A percentile compares a stretch with the other conserved stretches of the same genome.
These are phyloP conservation scores for Cyclopterus lumpus DNA, from an alignment of 2,797 vertebrate species.

Conservation along the genomic window DNA sequence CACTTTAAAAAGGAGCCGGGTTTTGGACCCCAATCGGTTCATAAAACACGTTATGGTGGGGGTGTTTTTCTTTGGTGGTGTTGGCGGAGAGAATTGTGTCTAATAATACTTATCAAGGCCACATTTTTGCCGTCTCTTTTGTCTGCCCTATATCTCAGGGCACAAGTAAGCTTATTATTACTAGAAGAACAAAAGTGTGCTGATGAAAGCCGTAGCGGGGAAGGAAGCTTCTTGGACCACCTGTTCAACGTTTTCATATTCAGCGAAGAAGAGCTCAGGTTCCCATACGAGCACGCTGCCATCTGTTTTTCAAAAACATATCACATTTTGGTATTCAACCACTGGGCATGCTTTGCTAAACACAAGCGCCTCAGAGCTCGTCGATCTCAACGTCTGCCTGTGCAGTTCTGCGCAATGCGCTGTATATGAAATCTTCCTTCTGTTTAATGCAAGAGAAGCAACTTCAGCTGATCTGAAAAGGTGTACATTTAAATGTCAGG, in stretches of 20 bases:
- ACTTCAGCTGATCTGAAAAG: neutral
- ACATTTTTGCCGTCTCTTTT: slow-evolving; percentile 15
- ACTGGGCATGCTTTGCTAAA: slow-evolving; percentile 53
- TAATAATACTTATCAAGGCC: slow-evolving; percentile 27
- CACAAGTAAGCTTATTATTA: slow-evolving; percentile 35
- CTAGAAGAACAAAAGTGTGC: slow-evolving; percentile 56
- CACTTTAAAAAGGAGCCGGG: slow-evolving; percentile 13
- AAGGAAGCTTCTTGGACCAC: slow-evolving; percentile 63
- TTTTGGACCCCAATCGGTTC: slow-evolving; percentile 42
- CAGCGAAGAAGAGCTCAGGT: slow-evolving; percentile 67
- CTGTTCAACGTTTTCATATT: slow-evolving; percentile 72
- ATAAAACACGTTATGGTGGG: neutral
- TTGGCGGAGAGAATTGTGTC: slow-evolving; percentile 12
- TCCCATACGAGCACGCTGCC: slow-evolving; percentile 67
- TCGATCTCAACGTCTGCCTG: slow-evolving; percentile 24
- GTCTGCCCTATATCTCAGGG: slow-evolving; percentile 40
- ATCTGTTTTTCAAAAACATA: slow-evolving; percentile 70
- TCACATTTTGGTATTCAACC: slow-evolving; percentile 45
- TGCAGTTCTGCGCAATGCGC: neutral
- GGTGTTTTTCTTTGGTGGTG: neutral
- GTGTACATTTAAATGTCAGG: neutral
- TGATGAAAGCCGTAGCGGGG: slow-evolving; percentile 63
- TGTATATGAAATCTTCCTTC: neutral
- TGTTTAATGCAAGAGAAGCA: neutral
- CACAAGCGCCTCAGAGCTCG: slow-evolving; percentile 41